Evolutionary conservation across 2,113 vertebrate genomes (phyloP), one percentile per base, ranked within the genome.

Genomic region (Seriola dumerili): DNA sequence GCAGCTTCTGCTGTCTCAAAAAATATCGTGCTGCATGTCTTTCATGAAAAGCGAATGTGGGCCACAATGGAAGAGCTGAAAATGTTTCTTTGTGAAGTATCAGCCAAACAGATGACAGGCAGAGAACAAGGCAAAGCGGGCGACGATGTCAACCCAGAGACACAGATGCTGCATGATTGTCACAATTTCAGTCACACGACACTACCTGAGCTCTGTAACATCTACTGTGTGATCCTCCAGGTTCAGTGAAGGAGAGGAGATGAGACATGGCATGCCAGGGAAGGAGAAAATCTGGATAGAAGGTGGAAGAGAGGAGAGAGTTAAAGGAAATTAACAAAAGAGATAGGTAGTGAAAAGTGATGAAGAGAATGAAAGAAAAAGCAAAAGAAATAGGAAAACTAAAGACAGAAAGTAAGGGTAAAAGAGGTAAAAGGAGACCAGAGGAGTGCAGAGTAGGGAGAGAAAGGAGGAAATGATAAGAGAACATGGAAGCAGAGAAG

Each of bases 91-190:
- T 64, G 76, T 85, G 59, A 79, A 77, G 32, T 76, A 21, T 58
- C 59, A 84, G 59, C 55, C 66, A 62, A 84, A 73, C 1, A 77
- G 63, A 87, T 86, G 85, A 84, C 76, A 77, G 58, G 1, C 29
- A 36, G 36, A 74, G 74, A 81, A 81, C 57, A 71, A 68, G 58
- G 84, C 74, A 14, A 69, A 76, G 48, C 78, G 63, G 72, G 48
- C 4, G 0, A 66, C 79, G 36, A 58, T 81, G 74, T 76, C 83
- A 90, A 68, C 54, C 34, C 34, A 1, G n/a, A 80, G 58, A 74
- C 70, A 48, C 80, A 67, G 80, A 66, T 62, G 62, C 58, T 59
- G 17, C 17, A 2, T 76, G 72, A 83, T 72, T 78, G 78, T 83
- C 73, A 71, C 75, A 67, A 63, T 76, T 80, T 87, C 77, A 78